Conservation (phyloP, 2,797 vertebrate species). For the Oreortyx pictus region DNA sequence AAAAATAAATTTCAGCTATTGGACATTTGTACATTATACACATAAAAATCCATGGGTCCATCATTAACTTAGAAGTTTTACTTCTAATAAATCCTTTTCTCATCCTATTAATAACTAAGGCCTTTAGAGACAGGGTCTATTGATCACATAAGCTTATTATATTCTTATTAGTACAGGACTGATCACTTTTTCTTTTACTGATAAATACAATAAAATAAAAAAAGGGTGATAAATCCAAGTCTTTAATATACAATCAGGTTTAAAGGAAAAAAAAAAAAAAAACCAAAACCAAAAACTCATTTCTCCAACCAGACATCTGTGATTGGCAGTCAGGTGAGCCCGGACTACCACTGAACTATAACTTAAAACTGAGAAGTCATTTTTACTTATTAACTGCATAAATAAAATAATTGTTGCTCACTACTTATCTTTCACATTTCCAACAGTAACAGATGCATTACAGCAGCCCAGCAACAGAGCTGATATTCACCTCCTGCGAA, state of each 20-base stretch:
- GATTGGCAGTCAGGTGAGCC: neutral
- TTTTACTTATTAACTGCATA: too few relatives aligned
- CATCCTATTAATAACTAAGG: neutral
- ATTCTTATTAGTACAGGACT: neutral
- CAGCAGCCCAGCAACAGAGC: neutral
- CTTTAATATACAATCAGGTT: neutral
- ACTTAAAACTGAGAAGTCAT: neutral
- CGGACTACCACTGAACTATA: neutral
- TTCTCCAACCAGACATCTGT: neutral
- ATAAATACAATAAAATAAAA: neutral
- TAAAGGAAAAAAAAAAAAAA: neutral
- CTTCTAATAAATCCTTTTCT: neutral
- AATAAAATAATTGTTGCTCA: neutral
- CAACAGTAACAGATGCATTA: rapidly evolving
- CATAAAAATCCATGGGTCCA: neutral
- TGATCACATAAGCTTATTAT: neutral
- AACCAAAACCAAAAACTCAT: neutral
- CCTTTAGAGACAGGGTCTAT: neutral
- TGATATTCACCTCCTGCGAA: neutral
- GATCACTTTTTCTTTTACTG: neutral
- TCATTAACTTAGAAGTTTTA: neutral
- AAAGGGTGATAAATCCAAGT: neutral
- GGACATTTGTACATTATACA: neutral
- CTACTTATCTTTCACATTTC: neutral
- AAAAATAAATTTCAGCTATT: neutral